Conservation (phyloP, 2,888 invertebrate genomes). For the Endotricha flammealis region DNA sequence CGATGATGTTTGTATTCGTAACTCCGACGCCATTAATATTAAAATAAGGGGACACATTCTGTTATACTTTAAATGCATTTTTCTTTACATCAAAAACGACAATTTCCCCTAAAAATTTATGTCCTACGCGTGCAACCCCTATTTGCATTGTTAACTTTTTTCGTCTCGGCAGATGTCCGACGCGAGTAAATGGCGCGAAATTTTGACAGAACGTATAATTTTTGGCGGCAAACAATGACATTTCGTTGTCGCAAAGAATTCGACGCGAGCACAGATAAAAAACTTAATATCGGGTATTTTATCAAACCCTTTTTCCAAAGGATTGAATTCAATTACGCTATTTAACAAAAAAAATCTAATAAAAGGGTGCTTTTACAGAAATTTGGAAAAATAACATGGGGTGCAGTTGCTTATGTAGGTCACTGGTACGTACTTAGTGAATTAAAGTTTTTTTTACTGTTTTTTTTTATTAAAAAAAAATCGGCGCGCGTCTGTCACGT, state of each 20-base stretch:
- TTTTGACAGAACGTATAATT: constrained; percentile 74
- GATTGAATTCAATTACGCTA: constrained; percentile 72
- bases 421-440: constrained; percentile 56
- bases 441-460: constrained; percentile 49
- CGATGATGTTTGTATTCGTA: constrained; percentile 28
- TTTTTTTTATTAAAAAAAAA: constrained; percentile 38
- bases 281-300: constrained; percentile 61
- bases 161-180: constrained; percentile 61
- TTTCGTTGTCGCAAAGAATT: constrained; percentile 35
- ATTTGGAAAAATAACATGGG: constrained; percentile 54
- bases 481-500: constrained; percentile 66
- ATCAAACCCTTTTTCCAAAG: constrained; percentile 74
- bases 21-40: constrained; percentile 50
- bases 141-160: constrained; percentile 75
- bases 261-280: constrained; percentile 29
- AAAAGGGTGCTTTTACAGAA: constrained; percentile 62
- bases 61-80: constrained; percentile 74
- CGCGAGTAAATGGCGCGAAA: constrained; percentile 73
- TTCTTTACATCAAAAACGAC: constrained; percentile 64
- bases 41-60: constrained; percentile 62
- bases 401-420: constrained; percentile 57
- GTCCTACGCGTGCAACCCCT: constrained; percentile 58
- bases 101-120: constrained; percentile 72
- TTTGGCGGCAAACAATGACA: constrained; percentile 60
- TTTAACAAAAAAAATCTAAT: constrained; percentile 43